phyloP scores from a whole-genome alignment of 2,113 vertebrate species.

The Lota lota region DNA sequence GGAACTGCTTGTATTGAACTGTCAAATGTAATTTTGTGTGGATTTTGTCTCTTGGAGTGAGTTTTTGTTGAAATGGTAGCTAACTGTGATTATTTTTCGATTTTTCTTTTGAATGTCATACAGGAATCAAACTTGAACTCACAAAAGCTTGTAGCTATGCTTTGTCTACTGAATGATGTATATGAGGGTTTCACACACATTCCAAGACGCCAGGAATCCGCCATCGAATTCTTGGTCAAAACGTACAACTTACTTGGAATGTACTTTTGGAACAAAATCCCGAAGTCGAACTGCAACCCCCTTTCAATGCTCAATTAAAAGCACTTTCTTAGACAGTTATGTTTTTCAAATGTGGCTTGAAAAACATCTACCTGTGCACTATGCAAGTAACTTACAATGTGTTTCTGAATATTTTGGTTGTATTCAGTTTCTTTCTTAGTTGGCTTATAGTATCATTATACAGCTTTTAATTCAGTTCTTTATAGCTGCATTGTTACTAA shows the following conservation, averaged over 20 bases:
- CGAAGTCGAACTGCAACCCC: background rate
- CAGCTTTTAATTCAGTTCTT: background rate
- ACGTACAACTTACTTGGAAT: background rate
- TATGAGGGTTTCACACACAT: too few species aligned
- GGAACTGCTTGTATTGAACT: too few species aligned
- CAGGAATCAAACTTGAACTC: too few species aligned
- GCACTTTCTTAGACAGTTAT: background rate
- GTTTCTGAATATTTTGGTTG: background rate
- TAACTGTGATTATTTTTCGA: too few species aligned
- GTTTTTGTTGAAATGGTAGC: too few species aligned
- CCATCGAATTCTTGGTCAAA: background rate
- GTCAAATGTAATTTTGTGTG: too few species aligned
- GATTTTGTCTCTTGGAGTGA: too few species aligned
- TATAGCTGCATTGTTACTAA: background rate
- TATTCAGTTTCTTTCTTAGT: background rate
- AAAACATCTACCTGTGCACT: background rate
- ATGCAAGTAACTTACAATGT: background rate
- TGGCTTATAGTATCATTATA: background rate
- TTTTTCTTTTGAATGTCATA: too few species aligned
- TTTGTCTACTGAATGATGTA: too few species aligned
- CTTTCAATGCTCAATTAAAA: constrained; percentile 9
- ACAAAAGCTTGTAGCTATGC: too few species aligned
- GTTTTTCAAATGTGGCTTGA: background rate
- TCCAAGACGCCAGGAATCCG: too few species aligned
- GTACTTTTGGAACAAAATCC: background rate